Percentiles rank a stretch among this genome's conserved stretches.
These are phyloP conservation scores for Ondatra zibethicus DNA, from an alignment of 2,113 vertebrate genomes.

Conservation along the genomic window DNA sequence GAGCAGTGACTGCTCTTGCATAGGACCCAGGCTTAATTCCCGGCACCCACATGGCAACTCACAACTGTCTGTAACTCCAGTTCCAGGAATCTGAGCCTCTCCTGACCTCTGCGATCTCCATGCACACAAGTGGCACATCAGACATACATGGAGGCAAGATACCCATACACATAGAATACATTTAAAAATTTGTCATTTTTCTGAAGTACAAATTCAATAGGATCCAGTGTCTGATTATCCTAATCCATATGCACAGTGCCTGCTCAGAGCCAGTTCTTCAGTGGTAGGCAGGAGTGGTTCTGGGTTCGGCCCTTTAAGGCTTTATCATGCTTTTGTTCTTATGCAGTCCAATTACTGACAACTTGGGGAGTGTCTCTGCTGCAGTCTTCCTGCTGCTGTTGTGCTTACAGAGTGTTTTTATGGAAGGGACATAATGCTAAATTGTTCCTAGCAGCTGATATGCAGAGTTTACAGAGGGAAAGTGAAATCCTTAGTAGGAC, in stretches of 20 bases:
- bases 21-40: neutral
- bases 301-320: slow-evolving; percentile 62
- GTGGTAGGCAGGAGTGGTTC: slow-evolving; percentile 58
- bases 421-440: slow-evolving; percentile 47
- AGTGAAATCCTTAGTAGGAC: slow-evolving; percentile 19
- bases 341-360: slow-evolving; percentile 74
- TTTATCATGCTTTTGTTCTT: slow-evolving; percentile 78
- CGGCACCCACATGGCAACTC: neutral
- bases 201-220: neutral
- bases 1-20: neutral
- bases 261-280: slow-evolving; percentile 49
- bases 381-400: slow-evolving; percentile 29
- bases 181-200: neutral
- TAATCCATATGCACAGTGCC: neutral
- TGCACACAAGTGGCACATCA: neutral
- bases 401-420: slow-evolving; percentile 48
- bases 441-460: slow-evolving; percentile 73
- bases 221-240: neutral
- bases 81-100: neutral
- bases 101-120: neutral
- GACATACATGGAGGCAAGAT: neutral
- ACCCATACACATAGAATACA: neutral
- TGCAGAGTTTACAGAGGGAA: neutral
- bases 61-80: neutral
- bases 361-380: slow-evolving; percentile 68